Percentiles rank a stretch among this genome's conserved stretches.
phyloP scores from a whole-genome alignment of 2,797 vertebrate species.

The Propithecus perrieri region DNA sequence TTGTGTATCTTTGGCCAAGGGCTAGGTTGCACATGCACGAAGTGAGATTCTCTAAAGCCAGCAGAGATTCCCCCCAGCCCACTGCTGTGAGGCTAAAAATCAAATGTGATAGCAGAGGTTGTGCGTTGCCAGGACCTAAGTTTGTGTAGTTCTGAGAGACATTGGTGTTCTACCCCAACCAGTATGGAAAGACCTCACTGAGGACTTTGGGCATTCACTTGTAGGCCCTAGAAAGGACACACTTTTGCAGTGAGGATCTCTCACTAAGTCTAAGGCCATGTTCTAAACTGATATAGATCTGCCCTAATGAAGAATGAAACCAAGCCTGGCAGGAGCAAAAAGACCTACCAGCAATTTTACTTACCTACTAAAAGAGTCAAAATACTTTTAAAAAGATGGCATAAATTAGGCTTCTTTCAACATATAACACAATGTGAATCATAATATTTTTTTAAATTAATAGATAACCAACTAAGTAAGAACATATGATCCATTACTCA shows the following conservation, averaged over 20 bases:
- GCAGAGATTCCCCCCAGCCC: not conserved
- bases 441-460: not conserved
- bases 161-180: not conserved
- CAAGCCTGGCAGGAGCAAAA: not conserved
- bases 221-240: not conserved
- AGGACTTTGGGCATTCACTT: not conserved
- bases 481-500: not conserved
- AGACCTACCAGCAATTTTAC: not conserved
- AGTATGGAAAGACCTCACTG: not conserved
- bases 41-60: not conserved
- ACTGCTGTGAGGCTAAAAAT: not conserved
- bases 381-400: not conserved
- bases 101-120: not conserved
- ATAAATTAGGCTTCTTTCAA: not conserved
- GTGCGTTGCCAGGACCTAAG: not conserved
- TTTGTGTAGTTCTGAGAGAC: not conserved
- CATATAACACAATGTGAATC: not conserved
- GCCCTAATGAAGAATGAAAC: not conserved
- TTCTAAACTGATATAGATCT: not conserved
- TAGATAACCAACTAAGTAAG: not conserved
- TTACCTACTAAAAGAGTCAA: not conserved
- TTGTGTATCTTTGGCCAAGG: not conserved
- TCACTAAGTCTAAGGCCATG: not conserved
- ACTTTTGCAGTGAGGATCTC: not conserved
- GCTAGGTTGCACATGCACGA: not conserved